These are phyloP conservation scores for Pitta sordida DNA, from an alignment of 2,113 vertebrate genomes.

Conservation along the genomic window DNA sequence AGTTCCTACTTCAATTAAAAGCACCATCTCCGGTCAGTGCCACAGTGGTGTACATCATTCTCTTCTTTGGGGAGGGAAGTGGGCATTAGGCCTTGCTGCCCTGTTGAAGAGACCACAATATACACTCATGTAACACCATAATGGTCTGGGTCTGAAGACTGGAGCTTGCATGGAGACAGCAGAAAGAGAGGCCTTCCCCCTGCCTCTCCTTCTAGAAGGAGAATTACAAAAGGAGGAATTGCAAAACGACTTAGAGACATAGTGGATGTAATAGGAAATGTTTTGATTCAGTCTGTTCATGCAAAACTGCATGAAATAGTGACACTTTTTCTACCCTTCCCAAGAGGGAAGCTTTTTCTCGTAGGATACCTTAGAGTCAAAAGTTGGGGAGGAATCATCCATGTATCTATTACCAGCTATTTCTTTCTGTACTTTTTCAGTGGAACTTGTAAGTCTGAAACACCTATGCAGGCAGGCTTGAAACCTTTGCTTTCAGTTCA, in stretches of 20 bases:
- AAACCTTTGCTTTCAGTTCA: background rate
- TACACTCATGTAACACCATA: rapidly evolving
- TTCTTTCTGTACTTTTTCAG: background rate
- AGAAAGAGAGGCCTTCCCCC: background rate
- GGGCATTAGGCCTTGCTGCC: background rate
- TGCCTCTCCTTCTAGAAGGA: background rate
- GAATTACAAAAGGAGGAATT: background rate
- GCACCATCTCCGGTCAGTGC: background rate
- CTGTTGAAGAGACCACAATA: background rate
- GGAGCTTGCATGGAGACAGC: background rate
- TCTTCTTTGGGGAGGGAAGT: background rate
- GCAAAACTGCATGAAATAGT: background rate
- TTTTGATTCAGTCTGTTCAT: background rate
- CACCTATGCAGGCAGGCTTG: background rate
- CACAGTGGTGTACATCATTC: background rate
- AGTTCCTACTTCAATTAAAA: background rate
- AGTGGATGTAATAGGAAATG: background rate
- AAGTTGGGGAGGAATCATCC: background rate
- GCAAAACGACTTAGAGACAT: background rate
- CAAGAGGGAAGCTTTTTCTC: background rate
- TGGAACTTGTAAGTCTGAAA: background rate
- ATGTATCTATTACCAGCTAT: background rate
- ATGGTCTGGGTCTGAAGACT: background rate
- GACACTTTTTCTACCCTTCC: background rate
- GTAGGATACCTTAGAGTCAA: background rate